phyloP scores from a whole-genome alignment of 2,113 vertebrate genomes.

The Neotragus pygmaeus region DNA sequence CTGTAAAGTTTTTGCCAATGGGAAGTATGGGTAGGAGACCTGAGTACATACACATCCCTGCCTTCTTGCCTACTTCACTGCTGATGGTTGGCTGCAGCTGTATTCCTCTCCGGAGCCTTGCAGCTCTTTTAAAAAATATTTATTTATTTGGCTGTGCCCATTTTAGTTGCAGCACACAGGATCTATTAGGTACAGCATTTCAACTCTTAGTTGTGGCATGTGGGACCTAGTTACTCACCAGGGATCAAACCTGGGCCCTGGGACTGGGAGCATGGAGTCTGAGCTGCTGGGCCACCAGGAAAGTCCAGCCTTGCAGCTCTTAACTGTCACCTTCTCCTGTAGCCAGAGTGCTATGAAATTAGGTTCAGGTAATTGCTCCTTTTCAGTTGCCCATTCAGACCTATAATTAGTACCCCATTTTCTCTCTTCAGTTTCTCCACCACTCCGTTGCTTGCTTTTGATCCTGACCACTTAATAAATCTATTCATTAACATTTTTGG shows the following conservation, averaged over 20 bases:
- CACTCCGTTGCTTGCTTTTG: background rate
- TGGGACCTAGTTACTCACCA: background rate
- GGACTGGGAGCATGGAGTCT: background rate
- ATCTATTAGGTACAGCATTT: background rate
- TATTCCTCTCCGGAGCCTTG: background rate
- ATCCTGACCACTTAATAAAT: background rate
- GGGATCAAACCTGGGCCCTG: background rate
- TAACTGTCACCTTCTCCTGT: background rate
- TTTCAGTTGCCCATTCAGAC: background rate
- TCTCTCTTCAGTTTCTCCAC: background rate
- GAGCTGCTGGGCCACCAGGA: background rate
- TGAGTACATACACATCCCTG: background rate
- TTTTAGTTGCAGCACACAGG: background rate
- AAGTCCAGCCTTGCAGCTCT: background rate
- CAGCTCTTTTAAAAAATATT: background rate
- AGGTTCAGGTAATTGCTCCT: background rate
- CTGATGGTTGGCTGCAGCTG: background rate
- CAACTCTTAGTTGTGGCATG: background rate
- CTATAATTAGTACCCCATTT: background rate
- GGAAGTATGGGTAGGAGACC: background rate
- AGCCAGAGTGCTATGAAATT: background rate
- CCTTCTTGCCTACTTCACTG: background rate
- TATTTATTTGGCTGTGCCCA: background rate
- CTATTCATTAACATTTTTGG: background rate
- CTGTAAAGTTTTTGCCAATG: background rate